These are phyloP conservation scores for Argya squamiceps DNA, from an alignment of 2,797 vertebrate species.

Conservation along the genomic window DNA sequence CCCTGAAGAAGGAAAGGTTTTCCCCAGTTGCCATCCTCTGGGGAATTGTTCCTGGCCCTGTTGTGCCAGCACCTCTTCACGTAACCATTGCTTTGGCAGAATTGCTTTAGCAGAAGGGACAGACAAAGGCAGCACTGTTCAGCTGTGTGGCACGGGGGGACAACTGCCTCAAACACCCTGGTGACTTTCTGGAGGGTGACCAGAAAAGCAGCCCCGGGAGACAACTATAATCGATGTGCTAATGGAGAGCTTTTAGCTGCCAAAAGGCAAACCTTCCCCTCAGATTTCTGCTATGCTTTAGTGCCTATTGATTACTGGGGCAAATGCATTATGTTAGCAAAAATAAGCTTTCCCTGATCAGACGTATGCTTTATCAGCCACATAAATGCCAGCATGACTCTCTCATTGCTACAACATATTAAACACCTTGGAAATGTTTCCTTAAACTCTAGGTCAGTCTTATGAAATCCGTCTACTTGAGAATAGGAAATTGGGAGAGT, in stretches of 20 bases:
- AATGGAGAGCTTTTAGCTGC: neutral
- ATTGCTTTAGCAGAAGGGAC: neutral
- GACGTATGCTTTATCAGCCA: conserved; percentile 67
- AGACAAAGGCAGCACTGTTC: neutral
- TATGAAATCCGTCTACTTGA: conserved; percentile 97
- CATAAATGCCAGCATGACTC: conserved; percentile 69
- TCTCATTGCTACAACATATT: conserved; percentile 76
- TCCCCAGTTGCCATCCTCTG: neutral
- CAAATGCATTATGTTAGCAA: conserved; percentile 44
- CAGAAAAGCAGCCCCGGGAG: neutral
- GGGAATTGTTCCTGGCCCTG: neutral
- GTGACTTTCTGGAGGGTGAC: neutral
- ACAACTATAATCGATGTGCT: neutral
- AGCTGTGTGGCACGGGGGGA: neutral
- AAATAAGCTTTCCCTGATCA: conserved; percentile 66
- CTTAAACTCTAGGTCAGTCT: conserved; percentile 88
- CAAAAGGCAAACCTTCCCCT: neutral
- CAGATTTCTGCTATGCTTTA: conserved; percentile 32
- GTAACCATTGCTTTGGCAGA: neutral
- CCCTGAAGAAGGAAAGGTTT: neutral
- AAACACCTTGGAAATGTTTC: conserved; percentile 74
- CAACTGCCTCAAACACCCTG: neutral
- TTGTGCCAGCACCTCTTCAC: neutral
- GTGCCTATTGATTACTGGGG: neutral
- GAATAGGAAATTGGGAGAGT: conserved; percentile 92